Evolutionary conservation across 2,888 invertebrate species (phyloP), one percentile per base, ranked within the genome.

Genomic region (Ypsolopha sequella): DNA sequence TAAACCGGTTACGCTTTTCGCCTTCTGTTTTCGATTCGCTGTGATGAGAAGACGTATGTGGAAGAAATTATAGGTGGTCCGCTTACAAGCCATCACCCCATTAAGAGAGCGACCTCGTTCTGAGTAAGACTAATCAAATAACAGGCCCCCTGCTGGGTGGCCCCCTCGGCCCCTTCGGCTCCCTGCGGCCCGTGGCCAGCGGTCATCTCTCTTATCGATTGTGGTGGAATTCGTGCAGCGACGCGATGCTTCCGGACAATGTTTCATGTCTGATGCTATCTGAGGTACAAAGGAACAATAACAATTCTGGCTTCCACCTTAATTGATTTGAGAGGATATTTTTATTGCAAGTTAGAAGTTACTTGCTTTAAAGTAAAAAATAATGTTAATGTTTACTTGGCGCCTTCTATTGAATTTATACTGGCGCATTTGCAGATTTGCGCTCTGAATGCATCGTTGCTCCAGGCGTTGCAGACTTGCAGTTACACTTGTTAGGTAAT

Each of bases 91-190:
- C 76, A 79, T 84, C 84, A 80, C 84, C 84, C 85, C 79, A 82
- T 84, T 84, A 82, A 82, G 78, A 77, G 74, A 77, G 78, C 80
- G 82, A 79, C 80, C 80, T 87, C 87, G 86, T 87, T 87, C 87
- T 85, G 85, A 78, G 86, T 80, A 85, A 84, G 87, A 86, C 87
- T 87, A 87, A 87, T 87, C 87, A 87, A 87, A 87, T 87, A 87
- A 87, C 85, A 79, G 81, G 77, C 85, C 76, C 82, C 85, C 84
- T 71, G 63, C 66, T 59, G 55, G 51, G 61, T 56, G 59, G 55
- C 59, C 62, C 60, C 67, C 67, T 65, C 62, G 53, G 54, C 45
- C 60, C 60, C 63, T 80, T 70, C 76, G 80, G 80, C 80, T 76
- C 80, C 78, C 72, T 64, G 24, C 73, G 13, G 11, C 80, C 70